Percentiles rank a stretch among this genome's conserved stretches.
Evolutionary conservation across 1,140 invertebrate genomes (phyloP).

Genomic region (Bombus terrestris): DNA sequence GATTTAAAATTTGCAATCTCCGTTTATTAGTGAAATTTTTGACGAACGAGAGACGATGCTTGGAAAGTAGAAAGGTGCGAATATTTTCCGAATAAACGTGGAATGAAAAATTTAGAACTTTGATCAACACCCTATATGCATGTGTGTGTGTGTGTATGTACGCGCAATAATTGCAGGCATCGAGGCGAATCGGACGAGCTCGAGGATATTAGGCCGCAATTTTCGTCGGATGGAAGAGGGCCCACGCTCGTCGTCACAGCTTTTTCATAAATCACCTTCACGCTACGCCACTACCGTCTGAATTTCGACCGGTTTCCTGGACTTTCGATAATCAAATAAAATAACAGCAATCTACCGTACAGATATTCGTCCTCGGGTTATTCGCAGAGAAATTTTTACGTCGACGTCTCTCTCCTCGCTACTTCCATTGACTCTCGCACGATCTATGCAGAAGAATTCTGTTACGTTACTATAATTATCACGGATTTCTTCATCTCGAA

Average conservation of each 20-base stretch:
- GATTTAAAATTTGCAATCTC: too few species aligned
- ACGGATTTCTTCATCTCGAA: too few species aligned
- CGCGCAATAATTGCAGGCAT: slow-evolving; percentile 22
- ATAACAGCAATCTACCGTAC: neutral
- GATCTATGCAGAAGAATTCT: too few species aligned
- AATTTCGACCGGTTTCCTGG: slow-evolving; percentile 16
- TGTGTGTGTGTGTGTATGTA: neutral
- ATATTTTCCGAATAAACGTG: neutral
- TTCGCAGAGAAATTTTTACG: neutral
- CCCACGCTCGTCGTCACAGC: slow-evolving; percentile 5
- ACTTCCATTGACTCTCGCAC: too few species aligned
- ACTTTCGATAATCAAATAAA: slow-evolving; percentile 4
- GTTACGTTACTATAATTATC: neutral
- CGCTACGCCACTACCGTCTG: slow-evolving; percentile 9
- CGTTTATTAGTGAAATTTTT: neutral
- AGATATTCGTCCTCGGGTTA: neutral
- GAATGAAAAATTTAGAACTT: neutral
- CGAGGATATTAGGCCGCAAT: slow-evolving; percentile 39
- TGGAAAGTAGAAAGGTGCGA: neutral
- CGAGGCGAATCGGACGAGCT: slow-evolving; percentile 41
- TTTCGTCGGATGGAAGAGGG: slow-evolving; percentile 30
- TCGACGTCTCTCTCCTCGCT: neutral
- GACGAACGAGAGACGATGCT: neutral
- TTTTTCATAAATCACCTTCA: slow-evolving; percentile 41
- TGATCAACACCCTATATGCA: slow-evolving; percentile 4